Conservation (phyloP, 2,888 invertebrate species). For the Pheosia gnoma region DNA sequence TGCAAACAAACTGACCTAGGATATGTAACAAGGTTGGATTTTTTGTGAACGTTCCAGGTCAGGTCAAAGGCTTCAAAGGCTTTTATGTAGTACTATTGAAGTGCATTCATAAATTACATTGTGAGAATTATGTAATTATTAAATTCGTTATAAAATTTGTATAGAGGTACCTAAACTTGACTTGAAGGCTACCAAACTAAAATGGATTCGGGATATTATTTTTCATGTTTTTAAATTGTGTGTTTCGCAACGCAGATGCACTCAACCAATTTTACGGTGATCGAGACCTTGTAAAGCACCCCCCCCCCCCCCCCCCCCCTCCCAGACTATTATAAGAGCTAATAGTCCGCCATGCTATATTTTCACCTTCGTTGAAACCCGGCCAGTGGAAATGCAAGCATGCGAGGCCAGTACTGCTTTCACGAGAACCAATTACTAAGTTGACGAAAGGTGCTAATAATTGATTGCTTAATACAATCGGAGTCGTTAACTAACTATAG, state of each 20-base stretch:
- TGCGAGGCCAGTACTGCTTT: conserved; percentile 69
- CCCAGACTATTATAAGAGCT: conserved; percentile 33
- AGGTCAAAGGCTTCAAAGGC: conserved; percentile 6
- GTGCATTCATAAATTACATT: conserved; percentile 8
- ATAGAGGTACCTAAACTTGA: too few relatives aligned
- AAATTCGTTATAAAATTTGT: too few relatives aligned
- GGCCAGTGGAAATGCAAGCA: conserved; percentile 54
- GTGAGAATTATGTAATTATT: not conserved
- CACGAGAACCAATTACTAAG: conserved; percentile 41
- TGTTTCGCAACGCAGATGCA: conserved; percentile 55
- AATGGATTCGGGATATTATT: too few relatives aligned
- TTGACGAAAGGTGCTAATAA: conserved; percentile 28
- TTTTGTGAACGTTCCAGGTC: conserved; percentile 12
- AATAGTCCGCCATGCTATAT: conserved; percentile 43
- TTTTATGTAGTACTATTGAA: not conserved
- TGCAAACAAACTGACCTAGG: conserved; percentile 33
- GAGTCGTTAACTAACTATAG: not conserved
- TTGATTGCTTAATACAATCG: conserved; percentile 5
- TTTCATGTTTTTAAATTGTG: too few relatives aligned
- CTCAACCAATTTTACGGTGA: conserved; percentile 48
- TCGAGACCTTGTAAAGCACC: conserved; percentile 59
- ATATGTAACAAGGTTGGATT: conserved; percentile 31
- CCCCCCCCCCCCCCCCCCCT: too few relatives aligned
- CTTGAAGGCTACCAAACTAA: not conserved
- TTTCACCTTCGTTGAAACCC: conserved; percentile 65